Evolutionary conservation across 2,797 vertebrate genomes (phyloP), one percentile per base, ranked within the genome.

Genomic region (Anguilla megastoma): DNA sequence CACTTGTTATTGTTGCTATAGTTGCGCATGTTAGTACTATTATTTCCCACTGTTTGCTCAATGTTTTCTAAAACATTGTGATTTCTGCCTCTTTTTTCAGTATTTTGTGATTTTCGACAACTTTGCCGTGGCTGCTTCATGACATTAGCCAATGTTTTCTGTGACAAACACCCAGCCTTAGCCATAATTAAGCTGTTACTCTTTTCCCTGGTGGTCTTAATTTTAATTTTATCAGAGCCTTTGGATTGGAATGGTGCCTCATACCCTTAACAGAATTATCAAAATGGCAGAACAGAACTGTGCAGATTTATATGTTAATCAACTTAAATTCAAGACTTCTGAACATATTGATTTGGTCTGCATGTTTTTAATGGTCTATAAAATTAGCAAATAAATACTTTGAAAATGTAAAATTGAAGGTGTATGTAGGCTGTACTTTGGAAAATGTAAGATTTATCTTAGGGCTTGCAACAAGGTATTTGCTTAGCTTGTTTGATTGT

Each of bases 171-270:
- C 50, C 50, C 50, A 52, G 50, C 50, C 50, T 52, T 52, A 52
- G 56, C 56, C 56, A 58, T 83, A 45, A 87, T 82, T 60, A 83
- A 60, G 56, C 86, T 83, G 56, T 50, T 41, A 87, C 21, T 52
- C 50, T 54, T 5, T 83, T 83, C 41, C n/a, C 63, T 27, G 63
- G 21, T 69, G 63, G 63, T 24, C 63, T 69, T 69, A n/a, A 9
- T n/a, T 24, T 69, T 69, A 52, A 8, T 52, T 52, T 52, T 52
- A 52, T 69, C 63, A 69, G 63, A 58, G 56, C 56, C 56, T 16
- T 54, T 54, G 52, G 52, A 58, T 18, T 58, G 56, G 63, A 69
- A 69, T 69, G 63, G 63, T 69, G n/a, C 1, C 63, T 69, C 5
- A 27, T 69, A 69, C 24, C n/a, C n/a, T 69, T 69, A 69, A n/a